phyloP scores from a whole-genome alignment of 2,797 vertebrate genomes.

The Urocyon cinereoargenteus region DNA sequence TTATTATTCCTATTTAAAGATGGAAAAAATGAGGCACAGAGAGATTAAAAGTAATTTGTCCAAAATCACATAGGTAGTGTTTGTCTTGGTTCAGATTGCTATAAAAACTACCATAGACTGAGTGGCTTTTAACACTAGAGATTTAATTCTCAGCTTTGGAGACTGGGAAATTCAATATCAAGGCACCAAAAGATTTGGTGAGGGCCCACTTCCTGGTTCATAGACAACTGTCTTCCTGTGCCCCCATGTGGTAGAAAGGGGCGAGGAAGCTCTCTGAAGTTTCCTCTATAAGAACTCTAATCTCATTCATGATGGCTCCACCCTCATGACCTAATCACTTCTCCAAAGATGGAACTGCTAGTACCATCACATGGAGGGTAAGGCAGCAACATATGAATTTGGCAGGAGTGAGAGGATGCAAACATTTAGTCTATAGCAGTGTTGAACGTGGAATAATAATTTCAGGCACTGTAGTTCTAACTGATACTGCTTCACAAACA shows the following conservation, averaged over 20 bases:
- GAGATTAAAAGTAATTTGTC: neutral
- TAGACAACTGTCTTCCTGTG: neutral
- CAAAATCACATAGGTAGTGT: neutral
- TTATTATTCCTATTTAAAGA: neutral
- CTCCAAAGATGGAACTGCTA: neutral
- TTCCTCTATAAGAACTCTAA: neutral
- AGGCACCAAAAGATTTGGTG: neutral
- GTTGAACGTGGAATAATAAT: neutral
- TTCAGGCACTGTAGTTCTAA: neutral
- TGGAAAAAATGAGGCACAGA: neutral
- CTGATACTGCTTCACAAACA: neutral
- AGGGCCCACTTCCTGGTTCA: neutral
- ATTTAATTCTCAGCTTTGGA: neutral
- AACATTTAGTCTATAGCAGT: neutral
- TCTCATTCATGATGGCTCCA: neutral
- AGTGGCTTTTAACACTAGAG: neutral
- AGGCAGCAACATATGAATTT: neutral
- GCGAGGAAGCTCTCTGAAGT: neutral
- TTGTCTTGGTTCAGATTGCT: neutral
- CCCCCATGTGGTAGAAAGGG: neutral
- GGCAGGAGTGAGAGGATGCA: no score
- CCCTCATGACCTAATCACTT: neutral
- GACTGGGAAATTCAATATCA: neutral
- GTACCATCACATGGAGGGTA: neutral
- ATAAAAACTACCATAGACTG: neutral